Base-by-base conservation (phyloP, 2,888 invertebrate species). In the Torymus auratus region DNA sequence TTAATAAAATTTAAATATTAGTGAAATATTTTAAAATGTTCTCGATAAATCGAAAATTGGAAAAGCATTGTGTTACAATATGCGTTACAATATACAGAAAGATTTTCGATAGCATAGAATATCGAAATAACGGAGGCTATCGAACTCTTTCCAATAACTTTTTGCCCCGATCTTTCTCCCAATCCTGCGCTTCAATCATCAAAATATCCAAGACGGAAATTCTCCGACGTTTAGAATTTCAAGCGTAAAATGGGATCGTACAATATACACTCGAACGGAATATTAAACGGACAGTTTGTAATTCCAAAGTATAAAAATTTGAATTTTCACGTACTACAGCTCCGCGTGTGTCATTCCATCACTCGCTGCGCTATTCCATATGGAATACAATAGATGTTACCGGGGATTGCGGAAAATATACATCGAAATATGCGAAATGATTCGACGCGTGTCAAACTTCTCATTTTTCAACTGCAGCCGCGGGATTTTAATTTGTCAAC, bases 241-340 rank as follows among this genome's bases (percentile, higher is more conserved):
- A 71, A 53, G 56, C 60, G 64, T 50, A 62, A 69, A 69, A 70
- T 71, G 7, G 60, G 14, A 55, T 72, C 17, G 28, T 67, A 53
- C 52, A 10, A 52, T n/a, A 53, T 7, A 73, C 67, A 50, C n/a
- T 64, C n/a, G 20, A 52, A 28, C 50, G 41, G 73, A 79, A 79
- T 79, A 73, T 73, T 62, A 73, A 73, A 69, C 67, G 50, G 56
- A 62, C n/a, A 58, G 68, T 61, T 68, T 11, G 72, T 55, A 71
- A 58, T 70, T 20, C 62, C 55, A 14, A 77, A 70, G 56, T 65
- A 50, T 2, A 65, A 65, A 80, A 64, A 80, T 74, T 70, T 65
- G 52, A 69, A 70, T 60, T 80, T 64, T 41, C 58, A 52, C 41
- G 50, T 58, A 53, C 23, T 58, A 53, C 23, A 41, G 53, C 41